A percentile compares a stretch with the other conserved stretches of the same genome.
phyloP scores from a whole-genome alignment of 2,113 vertebrate genomes.

The Corythaixoides concolor region DNA sequence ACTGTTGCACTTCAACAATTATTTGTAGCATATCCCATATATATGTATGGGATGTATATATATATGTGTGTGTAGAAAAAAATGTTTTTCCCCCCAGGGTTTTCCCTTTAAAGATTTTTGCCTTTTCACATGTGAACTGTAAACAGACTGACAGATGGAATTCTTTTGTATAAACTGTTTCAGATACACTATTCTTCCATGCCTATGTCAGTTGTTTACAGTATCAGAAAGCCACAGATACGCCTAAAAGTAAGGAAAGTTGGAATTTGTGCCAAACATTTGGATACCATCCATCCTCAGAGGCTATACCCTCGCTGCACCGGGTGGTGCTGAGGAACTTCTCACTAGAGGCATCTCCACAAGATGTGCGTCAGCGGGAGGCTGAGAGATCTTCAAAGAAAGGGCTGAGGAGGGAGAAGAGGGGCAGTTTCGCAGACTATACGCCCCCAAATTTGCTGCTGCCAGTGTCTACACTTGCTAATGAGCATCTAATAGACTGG shows the following conservation, averaged over 20 bases:
- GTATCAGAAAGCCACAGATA: constrained; percentile 77
- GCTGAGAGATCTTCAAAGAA: constrained; percentile 27
- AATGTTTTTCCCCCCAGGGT: constrained; percentile 25
- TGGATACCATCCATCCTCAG: constrained; percentile 69
- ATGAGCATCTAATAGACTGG: background rate
- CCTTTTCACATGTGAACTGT: constrained; percentile 76
- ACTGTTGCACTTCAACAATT: constrained; percentile 49
- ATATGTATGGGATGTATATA: background rate
- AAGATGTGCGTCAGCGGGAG: constrained; percentile 20
- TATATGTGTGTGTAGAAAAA: background rate
- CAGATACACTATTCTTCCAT: constrained; percentile 74
- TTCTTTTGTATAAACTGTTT: constrained; percentile 78
- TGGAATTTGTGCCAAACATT: constrained; percentile 73
- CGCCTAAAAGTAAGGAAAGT: constrained; percentile 74
- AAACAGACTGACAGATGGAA: constrained; percentile 81
- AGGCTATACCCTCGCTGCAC: constrained; percentile 46
- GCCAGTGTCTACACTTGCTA: constrained; percentile 38
- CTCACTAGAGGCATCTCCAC: constrained; percentile 45
- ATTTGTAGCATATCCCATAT: constrained; percentile 42
- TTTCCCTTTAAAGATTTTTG: constrained; percentile 73
- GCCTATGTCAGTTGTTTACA: constrained; percentile 77
- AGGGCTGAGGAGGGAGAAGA: background rate
- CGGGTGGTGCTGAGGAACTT: constrained; percentile 57
- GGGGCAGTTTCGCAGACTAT: background rate
- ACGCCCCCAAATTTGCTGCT: background rate